phyloP scores from a whole-genome alignment of 23 tunicate species.

The Botrylloides violaceus region DNA sequence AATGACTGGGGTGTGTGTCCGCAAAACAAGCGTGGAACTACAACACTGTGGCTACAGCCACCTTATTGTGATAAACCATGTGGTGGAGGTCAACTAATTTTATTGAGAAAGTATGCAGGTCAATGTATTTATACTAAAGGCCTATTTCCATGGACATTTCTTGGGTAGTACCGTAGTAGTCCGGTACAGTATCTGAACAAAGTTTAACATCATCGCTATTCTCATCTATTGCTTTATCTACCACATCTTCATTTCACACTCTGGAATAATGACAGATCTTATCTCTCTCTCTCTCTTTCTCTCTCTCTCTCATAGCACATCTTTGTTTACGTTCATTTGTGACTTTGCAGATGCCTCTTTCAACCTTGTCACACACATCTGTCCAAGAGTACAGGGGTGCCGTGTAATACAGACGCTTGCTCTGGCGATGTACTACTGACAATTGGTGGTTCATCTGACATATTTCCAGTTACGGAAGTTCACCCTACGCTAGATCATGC shows the following conservation, averaged over 20 bases:
- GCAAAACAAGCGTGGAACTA: constrained; percentile 21
- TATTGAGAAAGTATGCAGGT: constrained; percentile 7
- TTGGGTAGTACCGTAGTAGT: too few species aligned
- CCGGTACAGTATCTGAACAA: neutral
- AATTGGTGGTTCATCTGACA: constrained; percentile 35
- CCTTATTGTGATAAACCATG: constrained; percentile 57
- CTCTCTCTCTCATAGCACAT: too few species aligned
- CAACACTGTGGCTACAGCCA: constrained; percentile 39
- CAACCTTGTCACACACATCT: constrained; percentile 30
- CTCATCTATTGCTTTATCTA: neutral
- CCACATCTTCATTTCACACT: neutral
- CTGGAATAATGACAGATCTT: neutral
- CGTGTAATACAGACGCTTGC: constrained; percentile 45
- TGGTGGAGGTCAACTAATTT: constrained; percentile 47
- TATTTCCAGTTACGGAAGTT: constrained; percentile 36
- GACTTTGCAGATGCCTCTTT: constrained; percentile 37
- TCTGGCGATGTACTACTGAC: constrained; percentile 47
- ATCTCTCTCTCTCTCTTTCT: neutral
- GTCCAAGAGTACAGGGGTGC: neutral
- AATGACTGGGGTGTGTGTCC: constrained; percentile 73
- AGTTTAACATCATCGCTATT: neutral
- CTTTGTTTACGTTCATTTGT: too few species aligned
- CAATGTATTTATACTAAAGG: too few species aligned
- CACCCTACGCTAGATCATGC: constrained; percentile 12
- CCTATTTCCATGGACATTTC: too few species aligned